A percentile compares a stretch with the other conserved stretches of the same genome.
Evolutionary conservation across 2,888 invertebrate species (phyloP).

Genomic region (Aproaerema taeniolella): DNA sequence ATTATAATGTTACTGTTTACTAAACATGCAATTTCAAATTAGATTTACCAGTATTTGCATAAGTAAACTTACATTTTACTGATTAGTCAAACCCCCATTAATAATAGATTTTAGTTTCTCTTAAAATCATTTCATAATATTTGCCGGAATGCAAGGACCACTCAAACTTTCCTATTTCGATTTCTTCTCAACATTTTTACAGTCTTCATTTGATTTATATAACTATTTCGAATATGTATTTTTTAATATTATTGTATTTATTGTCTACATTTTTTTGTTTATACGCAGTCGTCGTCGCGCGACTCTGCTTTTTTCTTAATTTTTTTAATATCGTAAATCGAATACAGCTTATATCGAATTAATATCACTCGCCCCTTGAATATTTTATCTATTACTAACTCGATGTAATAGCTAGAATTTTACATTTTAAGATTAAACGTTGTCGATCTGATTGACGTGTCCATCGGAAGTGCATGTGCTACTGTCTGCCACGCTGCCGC

Average conservation of each 20-base stretch:
- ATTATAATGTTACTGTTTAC: too few species aligned
- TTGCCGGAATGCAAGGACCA: slow-evolving; percentile 83
- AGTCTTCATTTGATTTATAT: slow-evolving; percentile 20
- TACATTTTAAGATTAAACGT: slow-evolving; percentile 55
- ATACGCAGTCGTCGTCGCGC: slow-evolving; percentile 39
- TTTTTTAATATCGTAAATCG: slow-evolving; percentile 31
- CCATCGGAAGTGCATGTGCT: slow-evolving; percentile 63
- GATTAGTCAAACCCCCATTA: slow-evolving; percentile 19
- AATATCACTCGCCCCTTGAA: slow-evolving; percentile 46
- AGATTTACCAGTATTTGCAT: too few species aligned
- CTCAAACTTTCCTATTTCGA: slow-evolving; percentile 83
- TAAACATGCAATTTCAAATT: too few species aligned
- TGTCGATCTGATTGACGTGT: slow-evolving; percentile 54
- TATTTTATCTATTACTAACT: slow-evolving; percentile 59
- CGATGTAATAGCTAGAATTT: slow-evolving; percentile 68
- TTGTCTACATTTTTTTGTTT: slow-evolving; percentile 35
- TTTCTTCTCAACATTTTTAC: slow-evolving; percentile 41
- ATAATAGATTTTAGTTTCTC: slow-evolving; percentile 21
- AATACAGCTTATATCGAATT: slow-evolving; percentile 54
- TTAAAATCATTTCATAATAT: slow-evolving; percentile 21
- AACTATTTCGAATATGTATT: slow-evolving; percentile 14
- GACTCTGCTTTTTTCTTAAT: slow-evolving; percentile 46
- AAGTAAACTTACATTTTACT: too few species aligned
- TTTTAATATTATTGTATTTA: slow-evolving; percentile 12
- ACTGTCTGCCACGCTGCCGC: slow-evolving; percentile 45